Conservation (phyloP, 2,888 invertebrate genomes). For the Sminthurinus aureus region DNA sequence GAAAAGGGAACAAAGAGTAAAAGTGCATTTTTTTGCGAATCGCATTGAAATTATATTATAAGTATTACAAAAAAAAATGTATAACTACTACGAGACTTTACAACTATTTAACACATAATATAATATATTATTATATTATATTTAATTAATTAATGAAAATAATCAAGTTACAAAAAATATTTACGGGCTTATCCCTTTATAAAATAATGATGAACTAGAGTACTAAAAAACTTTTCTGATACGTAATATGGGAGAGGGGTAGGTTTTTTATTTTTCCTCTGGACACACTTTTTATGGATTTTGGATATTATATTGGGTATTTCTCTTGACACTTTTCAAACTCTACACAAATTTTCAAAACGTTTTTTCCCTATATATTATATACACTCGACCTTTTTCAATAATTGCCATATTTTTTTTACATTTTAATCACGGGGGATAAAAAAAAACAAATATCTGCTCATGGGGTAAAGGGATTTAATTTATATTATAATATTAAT, state of each 20-base stretch:
- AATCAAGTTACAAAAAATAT: too few relatives aligned
- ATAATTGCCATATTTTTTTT: conserved; percentile 36
- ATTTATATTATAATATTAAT: conserved; percentile 12
- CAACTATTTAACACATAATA: background rate
- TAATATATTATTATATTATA: too few relatives aligned
- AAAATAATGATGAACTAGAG: too few relatives aligned
- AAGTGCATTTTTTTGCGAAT: conserved; percentile 3
- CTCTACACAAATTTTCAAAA: too few relatives aligned
- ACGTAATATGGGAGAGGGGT: too few relatives aligned
- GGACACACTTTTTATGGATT: conserved; percentile 24
- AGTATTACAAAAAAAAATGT: too few relatives aligned
- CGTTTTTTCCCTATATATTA: too few relatives aligned
- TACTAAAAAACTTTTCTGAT: too few relatives aligned
- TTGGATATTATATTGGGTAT: conserved; percentile 18
- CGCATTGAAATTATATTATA: background rate
- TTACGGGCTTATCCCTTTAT: conserved; percentile 38
- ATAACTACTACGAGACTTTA: background rate
- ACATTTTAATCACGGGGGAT: too few relatives aligned
- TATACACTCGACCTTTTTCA: background rate
- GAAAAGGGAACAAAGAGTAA: conserved; percentile 8
- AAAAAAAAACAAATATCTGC: conserved; percentile 13
- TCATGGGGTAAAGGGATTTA: conserved; percentile 35
- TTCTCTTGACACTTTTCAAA: background rate
- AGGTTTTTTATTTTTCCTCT: background rate
- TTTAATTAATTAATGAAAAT: too few relatives aligned